Evolutionary conservation across 2,797 vertebrate species (phyloP).

Genomic region (Crocodylus rhombifer): DNA sequence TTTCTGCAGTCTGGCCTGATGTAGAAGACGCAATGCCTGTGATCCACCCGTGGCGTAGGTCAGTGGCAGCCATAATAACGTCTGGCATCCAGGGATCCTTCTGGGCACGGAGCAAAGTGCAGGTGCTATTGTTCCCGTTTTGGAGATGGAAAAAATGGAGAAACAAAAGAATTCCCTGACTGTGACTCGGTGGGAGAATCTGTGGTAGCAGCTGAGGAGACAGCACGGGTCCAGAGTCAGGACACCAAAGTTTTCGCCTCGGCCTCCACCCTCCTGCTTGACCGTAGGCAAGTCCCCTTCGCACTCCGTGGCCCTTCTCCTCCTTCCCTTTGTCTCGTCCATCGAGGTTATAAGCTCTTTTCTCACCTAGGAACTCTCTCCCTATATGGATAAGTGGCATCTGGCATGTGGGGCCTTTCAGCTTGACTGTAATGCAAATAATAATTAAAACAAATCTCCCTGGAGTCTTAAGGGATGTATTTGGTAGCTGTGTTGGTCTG

Average conservation of each 20-base stretch:
- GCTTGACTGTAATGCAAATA: neutral
- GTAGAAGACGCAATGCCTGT: neutral
- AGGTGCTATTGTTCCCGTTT: neutral
- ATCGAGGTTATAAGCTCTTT: neutral
- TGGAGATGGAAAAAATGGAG: neutral
- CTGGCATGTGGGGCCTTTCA: rapidly evolving
- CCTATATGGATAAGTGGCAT: neutral
- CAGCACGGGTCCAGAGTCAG: neutral
- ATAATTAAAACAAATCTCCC: no score
- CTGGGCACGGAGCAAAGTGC: no score
- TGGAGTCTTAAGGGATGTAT: no score
- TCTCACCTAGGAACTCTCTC: rapidly evolving
- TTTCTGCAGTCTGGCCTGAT: neutral
- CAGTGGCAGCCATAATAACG: neutral
- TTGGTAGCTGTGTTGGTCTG: no score
- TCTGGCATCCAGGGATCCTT: rapidly evolving
- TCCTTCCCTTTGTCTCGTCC: neutral
- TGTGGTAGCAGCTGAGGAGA: no score
- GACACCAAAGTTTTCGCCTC: neutral
- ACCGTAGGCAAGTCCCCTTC: neutral
- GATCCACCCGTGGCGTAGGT: neutral
- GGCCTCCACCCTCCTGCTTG: neutral
- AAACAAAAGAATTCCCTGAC: rapidly evolving
- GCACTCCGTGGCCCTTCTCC: neutral
- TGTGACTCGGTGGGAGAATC: neutral